phyloP scores from a whole-genome alignment of 92 coral and sea anemone genomes.

The Epizoanthus illoricatus region DNA sequence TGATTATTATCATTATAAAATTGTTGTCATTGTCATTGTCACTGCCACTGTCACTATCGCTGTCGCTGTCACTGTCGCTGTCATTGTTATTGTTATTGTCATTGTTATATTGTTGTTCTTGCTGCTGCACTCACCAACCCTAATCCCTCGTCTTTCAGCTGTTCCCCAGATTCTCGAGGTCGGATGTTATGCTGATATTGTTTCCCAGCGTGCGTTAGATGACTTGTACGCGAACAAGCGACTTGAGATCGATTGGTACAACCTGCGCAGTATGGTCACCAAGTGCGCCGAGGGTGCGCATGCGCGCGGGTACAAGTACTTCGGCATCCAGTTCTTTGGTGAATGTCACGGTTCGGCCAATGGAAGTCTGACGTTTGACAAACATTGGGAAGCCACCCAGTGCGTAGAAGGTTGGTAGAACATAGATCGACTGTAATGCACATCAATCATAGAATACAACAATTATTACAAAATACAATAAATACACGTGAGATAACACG shows the following conservation, averaged over 20 bases:
- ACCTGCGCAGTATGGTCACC: constrained; percentile 59
- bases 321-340: constrained; percentile 65
- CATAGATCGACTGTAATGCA: too few species aligned
- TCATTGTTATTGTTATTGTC: too few species aligned
- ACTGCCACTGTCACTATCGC: too few species aligned
- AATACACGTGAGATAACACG: too few species aligned
- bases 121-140: too few species aligned
- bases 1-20: too few species aligned
- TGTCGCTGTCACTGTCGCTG: too few species aligned
- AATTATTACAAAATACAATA: too few species aligned
- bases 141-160: constrained; percentile 6
- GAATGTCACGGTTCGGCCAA: constrained; percentile 44
- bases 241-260: constrained; percentile 49
- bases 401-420: constrained; percentile 11
- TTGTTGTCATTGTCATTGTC: too few species aligned
- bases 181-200: constrained; percentile 56
- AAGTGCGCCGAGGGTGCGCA: constrained; percentile 65
- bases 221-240: constrained; percentile 45
- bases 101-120: background rate
- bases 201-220: constrained; percentile 45
- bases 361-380: constrained; percentile 29
- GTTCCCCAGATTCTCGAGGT: constrained; percentile 65
- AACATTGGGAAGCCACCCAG: background rate
- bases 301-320: constrained; percentile 56
- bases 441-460: too few species aligned